phyloP scores from a whole-genome alignment of 2,888 invertebrate genomes.

The Operophtera brumata region DNA sequence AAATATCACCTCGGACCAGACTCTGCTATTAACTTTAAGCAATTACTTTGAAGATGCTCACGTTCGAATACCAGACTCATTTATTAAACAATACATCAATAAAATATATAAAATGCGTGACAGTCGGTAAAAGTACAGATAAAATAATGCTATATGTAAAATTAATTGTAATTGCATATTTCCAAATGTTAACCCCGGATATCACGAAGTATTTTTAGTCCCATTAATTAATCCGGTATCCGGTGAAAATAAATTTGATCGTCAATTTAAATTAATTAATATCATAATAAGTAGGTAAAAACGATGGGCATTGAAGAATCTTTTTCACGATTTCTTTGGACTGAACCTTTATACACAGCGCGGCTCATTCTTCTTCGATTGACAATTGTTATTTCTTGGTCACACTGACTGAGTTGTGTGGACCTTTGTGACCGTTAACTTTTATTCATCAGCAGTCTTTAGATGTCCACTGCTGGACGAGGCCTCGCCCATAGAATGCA shows the following conservation, averaged over 20 bases:
- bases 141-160: too few relatives aligned
- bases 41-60: constrained; percentile 9
- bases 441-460: too few relatives aligned
- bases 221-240: constrained; percentile 16
- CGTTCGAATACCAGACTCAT: background rate
- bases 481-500: too few relatives aligned
- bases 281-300: constrained; percentile 26
- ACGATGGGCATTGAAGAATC: constrained; percentile 21
- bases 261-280: constrained; percentile 29
- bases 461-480: too few relatives aligned
- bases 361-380: background rate
- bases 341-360: constrained; percentile 6
- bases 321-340: constrained; percentile 15
- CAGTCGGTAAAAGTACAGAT: too few relatives aligned
- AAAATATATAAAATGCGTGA: too few relatives aligned
- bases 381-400: too few relatives aligned
- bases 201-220: constrained; percentile 15
- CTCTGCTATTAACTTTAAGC: constrained; percentile 13
- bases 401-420: too few relatives aligned
- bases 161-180: background rate
- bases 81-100: too few relatives aligned
- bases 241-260: constrained; percentile 26
- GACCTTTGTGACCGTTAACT: too few relatives aligned
- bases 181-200: constrained; percentile 1
- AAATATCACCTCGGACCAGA: constrained; percentile 12